These are phyloP conservation scores for Pipistrellus kuhlii DNA, from an alignment of 2,797 vertebrate species.

Conservation along the genomic window DNA sequence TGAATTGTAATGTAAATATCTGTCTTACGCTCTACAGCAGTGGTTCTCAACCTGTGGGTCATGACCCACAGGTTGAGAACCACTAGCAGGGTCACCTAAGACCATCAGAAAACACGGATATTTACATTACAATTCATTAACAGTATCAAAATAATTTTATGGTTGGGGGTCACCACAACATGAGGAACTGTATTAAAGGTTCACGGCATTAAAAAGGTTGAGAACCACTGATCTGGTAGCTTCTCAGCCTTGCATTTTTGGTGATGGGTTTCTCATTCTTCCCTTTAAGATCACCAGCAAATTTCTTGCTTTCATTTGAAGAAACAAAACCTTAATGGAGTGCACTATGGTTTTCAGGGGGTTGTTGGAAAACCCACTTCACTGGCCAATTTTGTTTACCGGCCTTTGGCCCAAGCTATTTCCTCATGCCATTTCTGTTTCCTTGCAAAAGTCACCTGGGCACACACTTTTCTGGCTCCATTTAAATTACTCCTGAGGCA, in stretches of 20 bases:
- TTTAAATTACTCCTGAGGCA: slow-evolving; percentile 51
- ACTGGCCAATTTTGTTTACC: slow-evolving; percentile 30
- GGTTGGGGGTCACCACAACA: too few relatives aligned
- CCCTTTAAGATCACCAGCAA: slow-evolving; percentile 45
- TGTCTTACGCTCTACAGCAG: too few relatives aligned
- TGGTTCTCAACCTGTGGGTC: too few relatives aligned
- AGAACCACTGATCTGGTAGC: slow-evolving; percentile 41
- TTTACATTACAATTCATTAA: too few relatives aligned
- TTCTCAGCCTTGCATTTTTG: slow-evolving; percentile 60
- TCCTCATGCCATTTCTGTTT: not conserved
- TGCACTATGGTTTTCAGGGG: not conserved
- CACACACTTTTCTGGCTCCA: not conserved
- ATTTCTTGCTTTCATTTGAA: slow-evolving; percentile 4
- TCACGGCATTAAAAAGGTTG: too few relatives aligned
- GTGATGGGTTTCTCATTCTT: slow-evolving; percentile 73
- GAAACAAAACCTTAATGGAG: not conserved
- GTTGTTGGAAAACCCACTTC: slow-evolving; percentile 51
- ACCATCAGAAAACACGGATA: too few relatives aligned
- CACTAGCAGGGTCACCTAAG: too few relatives aligned
- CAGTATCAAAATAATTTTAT: too few relatives aligned
- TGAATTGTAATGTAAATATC: too few relatives aligned
- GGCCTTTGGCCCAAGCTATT: not conserved
- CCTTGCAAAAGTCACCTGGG: not conserved
- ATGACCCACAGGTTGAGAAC: too few relatives aligned
- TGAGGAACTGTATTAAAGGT: too few relatives aligned